Base-by-base conservation (phyloP, 2,888 invertebrate genomes). In the Amaurobius ferox region DNA sequence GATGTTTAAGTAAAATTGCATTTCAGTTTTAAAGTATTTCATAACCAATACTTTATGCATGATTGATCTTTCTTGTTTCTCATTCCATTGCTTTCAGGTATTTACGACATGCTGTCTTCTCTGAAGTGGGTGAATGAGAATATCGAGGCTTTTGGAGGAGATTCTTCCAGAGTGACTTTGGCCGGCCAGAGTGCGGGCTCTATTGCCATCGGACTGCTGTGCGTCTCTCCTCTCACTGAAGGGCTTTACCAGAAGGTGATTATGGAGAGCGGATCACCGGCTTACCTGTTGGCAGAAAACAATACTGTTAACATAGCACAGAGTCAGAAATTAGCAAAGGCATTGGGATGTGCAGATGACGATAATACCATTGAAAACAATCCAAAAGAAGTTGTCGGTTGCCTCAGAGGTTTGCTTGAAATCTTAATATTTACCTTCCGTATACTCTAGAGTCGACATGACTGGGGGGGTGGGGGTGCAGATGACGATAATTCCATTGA, bases 331-430 rank as follows among this genome's bases (percentile, higher is more conserved):
- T 7, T 86, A 11, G 78, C 86, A 0, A 16, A 30, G n/a, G 16
- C 16, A 7, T 67, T 68, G 0, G 68, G 68, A 16, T 86, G 86
- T 30, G 61, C 73, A 16, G 39, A 39, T 1, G 68, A 83, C 29
- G 19, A 19, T 2, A 26, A 19, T 9, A 74, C 68, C 30, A 32
- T 86, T 29, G 1, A 35, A 0, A 19, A 61, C 6, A 11, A 55
- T 26, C 72, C 72, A 19, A 32, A 64, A 48, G 35, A 32, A 1
- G 71, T 78, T 0, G 35, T 72, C n/a, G 19, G 68, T 0, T 87
- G 87, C 39, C 67, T 79, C 39, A 70, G 55, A 72, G 19, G 70
- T 64, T 28, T 40, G 55, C n/a, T n/a, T n/a, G n/a, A n/a, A n/a
- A n/a, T n/a, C n/a, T n/a, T n/a, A n/a, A n/a, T n/a, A n/a, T n/a